phyloP scores from a whole-genome alignment of 1,140 invertebrate species.

The Anagrus nilaparvatae region DNA sequence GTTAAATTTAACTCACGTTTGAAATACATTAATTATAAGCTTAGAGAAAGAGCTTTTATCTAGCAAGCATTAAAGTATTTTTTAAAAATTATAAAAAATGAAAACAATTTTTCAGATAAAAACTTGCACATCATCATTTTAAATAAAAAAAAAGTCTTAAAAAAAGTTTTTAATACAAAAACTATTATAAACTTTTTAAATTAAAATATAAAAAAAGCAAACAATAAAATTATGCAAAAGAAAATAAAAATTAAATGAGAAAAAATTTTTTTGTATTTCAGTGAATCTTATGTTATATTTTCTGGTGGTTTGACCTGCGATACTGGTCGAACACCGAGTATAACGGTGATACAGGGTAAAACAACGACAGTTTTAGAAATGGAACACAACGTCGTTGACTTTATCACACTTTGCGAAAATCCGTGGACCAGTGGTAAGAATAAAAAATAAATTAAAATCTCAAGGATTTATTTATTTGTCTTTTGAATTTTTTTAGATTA shows the following conservation, averaged over 20 bases:
- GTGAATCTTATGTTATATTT: conserved; percentile 87
- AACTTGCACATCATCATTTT: too few relatives aligned
- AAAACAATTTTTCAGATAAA: too few relatives aligned
- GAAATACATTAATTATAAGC: too few relatives aligned
- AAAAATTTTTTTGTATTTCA: conserved; percentile 35
- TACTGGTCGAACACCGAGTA: conserved; percentile 81
- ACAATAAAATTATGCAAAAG: too few relatives aligned
- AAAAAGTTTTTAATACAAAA: too few relatives aligned
- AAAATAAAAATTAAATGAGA: background rate
- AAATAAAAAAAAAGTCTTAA: too few relatives aligned
- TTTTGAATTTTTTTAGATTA: conserved; percentile 72
- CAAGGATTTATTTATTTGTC: conserved; percentile 19
- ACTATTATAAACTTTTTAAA: too few relatives aligned
- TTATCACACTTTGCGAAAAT: conserved; percentile 89
- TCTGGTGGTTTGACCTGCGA: conserved; percentile 89
- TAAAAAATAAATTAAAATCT: conserved; percentile 16
- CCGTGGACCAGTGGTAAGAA: conserved; percentile 80
- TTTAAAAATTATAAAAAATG: too few relatives aligned
- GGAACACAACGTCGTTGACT: conserved; percentile 97
- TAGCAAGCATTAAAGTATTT: too few relatives aligned
- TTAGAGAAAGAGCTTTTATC: too few relatives aligned
- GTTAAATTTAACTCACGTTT: too few relatives aligned
- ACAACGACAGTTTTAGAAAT: conserved; percentile 96
- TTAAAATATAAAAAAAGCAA: too few relatives aligned
- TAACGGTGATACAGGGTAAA: conserved; percentile 92